A percentile compares a stretch with the other conserved stretches of the same genome.
phyloP scores from a whole-genome alignment of 2,797 vertebrate genomes.

The Coranthus polyacanthus region DNA sequence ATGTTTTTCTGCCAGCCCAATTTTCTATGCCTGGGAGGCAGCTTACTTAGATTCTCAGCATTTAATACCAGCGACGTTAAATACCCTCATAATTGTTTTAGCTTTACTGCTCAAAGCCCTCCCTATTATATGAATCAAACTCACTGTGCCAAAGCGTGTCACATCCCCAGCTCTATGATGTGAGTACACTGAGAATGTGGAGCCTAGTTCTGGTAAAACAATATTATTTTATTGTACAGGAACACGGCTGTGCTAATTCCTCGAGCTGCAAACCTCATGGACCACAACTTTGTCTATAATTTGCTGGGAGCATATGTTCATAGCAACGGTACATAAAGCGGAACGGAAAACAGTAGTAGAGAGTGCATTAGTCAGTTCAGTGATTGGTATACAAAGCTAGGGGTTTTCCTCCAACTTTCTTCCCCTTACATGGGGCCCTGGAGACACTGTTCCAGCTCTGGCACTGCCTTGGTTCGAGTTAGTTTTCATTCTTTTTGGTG shows the following conservation, averaged over 20 bases:
- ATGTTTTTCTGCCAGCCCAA: conserved; percentile 65
- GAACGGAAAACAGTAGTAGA: conserved; percentile 87
- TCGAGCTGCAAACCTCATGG: conserved; percentile 84
- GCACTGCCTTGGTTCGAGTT: conserved; percentile 48
- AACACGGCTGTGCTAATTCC: conserved; percentile 84
- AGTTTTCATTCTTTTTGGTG: conserved; percentile 66
- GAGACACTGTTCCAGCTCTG: conserved; percentile 63
- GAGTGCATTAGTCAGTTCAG: conserved; percentile 82
- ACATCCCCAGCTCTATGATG: conserved; percentile 64
- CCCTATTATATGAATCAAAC: conserved; percentile 68
- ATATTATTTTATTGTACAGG: conserved; percentile 86
- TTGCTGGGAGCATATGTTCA: conserved; percentile 85
- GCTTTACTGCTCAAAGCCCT: conserved; percentile 67
- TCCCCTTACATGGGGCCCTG: conserved; percentile 75
- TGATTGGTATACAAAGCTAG: conserved; percentile 81
- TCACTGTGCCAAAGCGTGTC: conserved; percentile 60
- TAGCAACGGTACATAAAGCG: conserved; percentile 86
- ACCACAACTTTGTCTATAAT: conserved; percentile 87
- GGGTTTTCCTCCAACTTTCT: conserved; percentile 77
- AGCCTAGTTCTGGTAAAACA: conserved; percentile 85
- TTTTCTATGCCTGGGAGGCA: conserved; percentile 77
- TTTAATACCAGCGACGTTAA: conserved; percentile 67
- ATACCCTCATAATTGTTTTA: conserved; percentile 77
- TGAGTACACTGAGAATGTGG: conserved; percentile 66
- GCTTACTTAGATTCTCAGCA: conserved; percentile 69